Evolutionary conservation across 2,113 vertebrate genomes (phyloP), one percentile per base, ranked within the genome.

Genomic region (Procavia capensis): DNA sequence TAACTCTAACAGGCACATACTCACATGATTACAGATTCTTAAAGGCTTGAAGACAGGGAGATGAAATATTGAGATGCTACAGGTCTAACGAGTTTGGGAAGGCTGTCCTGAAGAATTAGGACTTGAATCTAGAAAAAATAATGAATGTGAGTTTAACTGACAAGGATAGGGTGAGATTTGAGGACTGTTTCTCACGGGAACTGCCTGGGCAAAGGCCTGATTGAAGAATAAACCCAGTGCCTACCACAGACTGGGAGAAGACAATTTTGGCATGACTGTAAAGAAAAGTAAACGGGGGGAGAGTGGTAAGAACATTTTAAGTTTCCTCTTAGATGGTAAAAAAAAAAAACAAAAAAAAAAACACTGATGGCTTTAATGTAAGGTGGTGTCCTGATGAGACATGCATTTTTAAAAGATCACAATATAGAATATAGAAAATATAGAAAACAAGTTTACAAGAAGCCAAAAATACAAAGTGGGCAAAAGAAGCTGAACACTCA

Each of bases 41-140:
- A 85, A 54, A 43, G 9, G 19, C 87, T 88, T 57, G 89, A 81
- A 24, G 34, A 78, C 41, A 78, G 25, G 34, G 36, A 82, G 8
- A 83, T 54, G 61, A n/a, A 93, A 76, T 61, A 64, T 25, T 95
- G 31, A 3, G 43, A 79, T 59, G 24, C 8, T 31, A 25, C 1
- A 61, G 59, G 81, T 86, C 82, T 39, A 87, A n/a, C 36, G 87
- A 66, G 27, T 61, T 92, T 92, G 31, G 16, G 13, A 89, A 89
- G 45, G 5, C 34, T 81, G 11, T 89, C 63, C 16, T 74, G 14
- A 88, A 85, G 47, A 85, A 74, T 64, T 89, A 43, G 45, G 41
- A 47, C 47, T 84, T 89, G 39, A 45, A 34, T 16, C 70, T 79
- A 64, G 63, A 61, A 34, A 29, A 83, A 88, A 63, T 17, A 66